Conservation (phyloP, 2,113 vertebrate species). For the Myiozetetes cayanensis region DNA sequence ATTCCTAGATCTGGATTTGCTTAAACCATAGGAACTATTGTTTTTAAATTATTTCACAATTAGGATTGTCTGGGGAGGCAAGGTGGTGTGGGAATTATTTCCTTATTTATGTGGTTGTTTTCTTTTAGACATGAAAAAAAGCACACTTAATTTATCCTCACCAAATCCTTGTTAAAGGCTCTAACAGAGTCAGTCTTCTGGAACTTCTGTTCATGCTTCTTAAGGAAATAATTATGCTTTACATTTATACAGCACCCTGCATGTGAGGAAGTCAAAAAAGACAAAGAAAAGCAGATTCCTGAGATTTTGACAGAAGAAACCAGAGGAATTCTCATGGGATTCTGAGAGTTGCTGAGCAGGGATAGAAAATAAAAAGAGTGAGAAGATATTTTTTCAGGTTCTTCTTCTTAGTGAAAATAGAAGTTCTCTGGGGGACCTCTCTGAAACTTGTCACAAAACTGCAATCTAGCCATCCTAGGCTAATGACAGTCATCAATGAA, state of each 20-base stretch:
- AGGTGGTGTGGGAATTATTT: neutral
- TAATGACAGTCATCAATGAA: conserved; percentile 66
- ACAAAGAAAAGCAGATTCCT: conserved; percentile 41
- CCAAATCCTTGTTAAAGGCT: neutral
- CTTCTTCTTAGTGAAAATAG: conserved; percentile 44
- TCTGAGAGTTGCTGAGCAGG: conserved; percentile 4
- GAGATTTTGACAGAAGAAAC: conserved; percentile 58
- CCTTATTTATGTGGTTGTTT: neutral
- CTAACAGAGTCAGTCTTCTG: neutral
- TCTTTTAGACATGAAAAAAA: neutral
- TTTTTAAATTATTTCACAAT: conserved; percentile 60
- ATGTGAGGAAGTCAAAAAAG: conserved; percentile 38
- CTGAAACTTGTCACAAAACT: conserved; percentile 62
- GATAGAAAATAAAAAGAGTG: conserved; percentile 53
- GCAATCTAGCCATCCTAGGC: conserved; percentile 48
- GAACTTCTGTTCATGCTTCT: neutral
- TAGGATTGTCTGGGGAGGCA: neutral
- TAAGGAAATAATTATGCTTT: conserved; percentile 44
- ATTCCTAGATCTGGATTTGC: neutral
- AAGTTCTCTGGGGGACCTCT: conserved; percentile 62
- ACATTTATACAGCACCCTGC: neutral
- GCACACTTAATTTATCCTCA: neutral
- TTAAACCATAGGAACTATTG: conserved; percentile 30
- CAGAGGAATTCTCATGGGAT: conserved; percentile 36
- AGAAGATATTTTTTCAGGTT: conserved; percentile 66